Conservation (phyloP, 2,888 invertebrate species). For the Cosmorhoe ocellata region DNA sequence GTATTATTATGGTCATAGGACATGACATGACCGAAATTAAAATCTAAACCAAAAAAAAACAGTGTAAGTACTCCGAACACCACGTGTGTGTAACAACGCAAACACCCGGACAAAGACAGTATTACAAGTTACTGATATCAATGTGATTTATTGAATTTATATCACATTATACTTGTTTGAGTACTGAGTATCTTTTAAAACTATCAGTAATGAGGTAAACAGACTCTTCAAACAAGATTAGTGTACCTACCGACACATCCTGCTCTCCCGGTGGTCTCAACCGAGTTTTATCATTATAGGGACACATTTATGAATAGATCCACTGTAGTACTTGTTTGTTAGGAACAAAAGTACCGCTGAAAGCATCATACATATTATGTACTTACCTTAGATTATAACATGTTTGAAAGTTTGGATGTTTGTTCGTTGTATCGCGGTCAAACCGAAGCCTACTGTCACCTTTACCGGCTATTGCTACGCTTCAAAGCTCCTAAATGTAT, state of each 20-base stretch:
- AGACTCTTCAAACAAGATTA: constrained; percentile 67
- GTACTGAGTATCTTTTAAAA: constrained; percentile 2
- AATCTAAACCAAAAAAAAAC: no score
- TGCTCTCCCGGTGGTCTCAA: constrained; percentile 77
- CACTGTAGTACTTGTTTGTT: constrained; percentile 51
- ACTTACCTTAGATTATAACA: no score
- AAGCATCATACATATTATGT: background rate
- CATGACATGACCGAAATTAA: no score
- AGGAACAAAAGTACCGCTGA: constrained; percentile 42
- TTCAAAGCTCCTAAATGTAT: no score
- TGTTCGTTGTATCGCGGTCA: no score
- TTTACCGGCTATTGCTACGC: no score
- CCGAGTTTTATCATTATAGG: constrained; percentile 65
- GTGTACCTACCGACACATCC: constrained; percentile 66
- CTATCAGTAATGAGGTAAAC: constrained; percentile 55
- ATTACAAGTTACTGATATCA: background rate
- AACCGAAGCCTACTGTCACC: no score
- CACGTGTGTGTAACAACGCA: no score
- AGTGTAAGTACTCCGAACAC: no score
- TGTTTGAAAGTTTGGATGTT: no score
- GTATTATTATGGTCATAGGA: no score
- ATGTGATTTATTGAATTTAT: constrained; percentile 14
- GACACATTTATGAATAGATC: constrained; percentile 70
- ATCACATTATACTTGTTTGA: constrained; percentile 11
- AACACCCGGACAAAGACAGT: background rate